Conservation (phyloP, 2,888 invertebrate species). For the Cosmia trapezina region DNA sequence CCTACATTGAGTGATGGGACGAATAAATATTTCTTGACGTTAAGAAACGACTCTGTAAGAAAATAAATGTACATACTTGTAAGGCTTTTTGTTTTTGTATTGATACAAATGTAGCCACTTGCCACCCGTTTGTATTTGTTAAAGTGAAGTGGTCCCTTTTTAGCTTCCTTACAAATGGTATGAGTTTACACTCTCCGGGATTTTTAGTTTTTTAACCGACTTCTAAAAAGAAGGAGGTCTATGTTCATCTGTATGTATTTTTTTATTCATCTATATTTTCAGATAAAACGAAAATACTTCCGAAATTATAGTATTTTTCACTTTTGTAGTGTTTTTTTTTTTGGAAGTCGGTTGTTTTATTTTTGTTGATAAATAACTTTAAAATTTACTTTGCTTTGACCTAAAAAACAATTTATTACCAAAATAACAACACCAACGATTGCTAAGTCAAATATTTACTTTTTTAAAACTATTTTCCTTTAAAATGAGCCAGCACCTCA, state of each 20-base stretch:
- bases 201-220: no score
- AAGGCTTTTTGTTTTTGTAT: conserved; percentile 42
- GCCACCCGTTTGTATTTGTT: conserved; percentile 30
- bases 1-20: conserved; percentile 62
- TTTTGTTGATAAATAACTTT: neutral
- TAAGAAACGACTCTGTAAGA: conserved; percentile 20
- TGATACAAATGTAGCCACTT: conserved; percentile 54
- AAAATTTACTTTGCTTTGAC: neutral
- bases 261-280: no score
- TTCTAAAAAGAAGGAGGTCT: no score
- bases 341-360: no score
- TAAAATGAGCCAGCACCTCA: no score
- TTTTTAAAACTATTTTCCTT: neutral
- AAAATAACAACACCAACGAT: neutral
- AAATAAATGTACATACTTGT: conserved; percentile 40
- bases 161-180: neutral
- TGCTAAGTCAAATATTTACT: neutral
- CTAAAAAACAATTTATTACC: neutral
- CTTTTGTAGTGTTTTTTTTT: no score
- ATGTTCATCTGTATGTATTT: no score
- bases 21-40: conserved; percentile 60
- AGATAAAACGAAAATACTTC: no score
- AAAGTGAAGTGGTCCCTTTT: conserved; percentile 11
- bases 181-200: neutral
- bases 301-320: no score